Base-by-base conservation (phyloP, 2,113 vertebrate genomes). In the Cololabis saira region DNA sequence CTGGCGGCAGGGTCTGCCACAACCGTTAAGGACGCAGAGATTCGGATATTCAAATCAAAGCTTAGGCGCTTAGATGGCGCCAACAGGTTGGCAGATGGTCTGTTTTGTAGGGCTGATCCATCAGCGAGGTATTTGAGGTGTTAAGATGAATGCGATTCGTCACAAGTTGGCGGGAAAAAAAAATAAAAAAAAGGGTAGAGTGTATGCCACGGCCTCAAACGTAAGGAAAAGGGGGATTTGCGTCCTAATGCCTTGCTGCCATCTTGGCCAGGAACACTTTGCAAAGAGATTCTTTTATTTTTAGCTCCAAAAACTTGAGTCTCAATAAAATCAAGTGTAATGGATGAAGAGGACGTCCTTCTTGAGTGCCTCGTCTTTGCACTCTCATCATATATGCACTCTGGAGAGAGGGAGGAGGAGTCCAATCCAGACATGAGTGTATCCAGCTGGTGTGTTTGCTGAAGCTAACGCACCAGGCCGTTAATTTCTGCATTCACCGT, bases 21-120 rank as follows among this genome's bases (percentile, higher is more conserved):
- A 80, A 89, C 86, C 87, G 84, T 84, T 84, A 81, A 85, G 82
- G 82, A 85, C 75, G 78, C 81, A 42, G 82, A 71, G 64, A 84
- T 88, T 85, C 80, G 67, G 69, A 68, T 62, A 12, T 82, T 57
- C 55, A 47, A 69, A 76, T 82, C 84, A 80, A 78, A 85, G 86
- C 86, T 80, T 72, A 82, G 78, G 62, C 45, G 16, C 75, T 69
- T 75, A 18, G 71, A 69, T 27, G 67, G 74, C 59, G 57, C 78
- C 83, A 80, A 78, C 85, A 48, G 82, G 61, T 81, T 88, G 87
- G 78, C 88, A 89, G 85, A 89, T 87, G 90, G 84, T 74, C 67
- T 60, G 37, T 76, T 81, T 81, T 76, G 70, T 80, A 81, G 45
- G 15, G 73, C 55, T 82, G 81, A 85, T 85, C 83, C 54, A 56